phyloP scores from a whole-genome alignment of 2,797 vertebrate species.

The Meriones psammophilus region DNA sequence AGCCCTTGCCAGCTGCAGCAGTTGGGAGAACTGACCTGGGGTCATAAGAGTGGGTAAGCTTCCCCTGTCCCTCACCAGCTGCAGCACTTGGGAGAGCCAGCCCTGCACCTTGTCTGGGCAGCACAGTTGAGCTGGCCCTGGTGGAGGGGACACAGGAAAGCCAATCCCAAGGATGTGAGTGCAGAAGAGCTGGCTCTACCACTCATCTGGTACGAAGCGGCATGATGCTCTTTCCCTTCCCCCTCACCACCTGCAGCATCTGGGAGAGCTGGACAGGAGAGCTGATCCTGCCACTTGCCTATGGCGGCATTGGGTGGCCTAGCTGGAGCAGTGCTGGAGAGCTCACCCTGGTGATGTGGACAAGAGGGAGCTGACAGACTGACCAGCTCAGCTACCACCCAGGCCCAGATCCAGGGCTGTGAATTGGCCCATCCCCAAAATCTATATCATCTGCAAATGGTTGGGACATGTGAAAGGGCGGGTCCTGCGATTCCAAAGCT shows the following conservation, averaged over 20 bases:
- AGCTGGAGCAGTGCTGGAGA: background rate
- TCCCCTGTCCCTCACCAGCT: background rate
- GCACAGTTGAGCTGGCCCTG: background rate
- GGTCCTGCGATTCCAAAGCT: background rate
- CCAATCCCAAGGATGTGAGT: background rate
- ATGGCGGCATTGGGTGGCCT: no score
- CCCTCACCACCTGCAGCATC: background rate
- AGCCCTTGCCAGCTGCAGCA: background rate
- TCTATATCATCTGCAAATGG: background rate
- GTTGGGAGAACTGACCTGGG: background rate
- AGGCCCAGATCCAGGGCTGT: background rate
- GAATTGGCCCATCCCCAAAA: background rate
- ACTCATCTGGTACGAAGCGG: background rate
- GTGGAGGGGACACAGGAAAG: background rate
- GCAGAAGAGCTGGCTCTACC: background rate
- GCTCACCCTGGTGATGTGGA: background rate
- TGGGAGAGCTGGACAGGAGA: background rate
- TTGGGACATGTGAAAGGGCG: background rate
- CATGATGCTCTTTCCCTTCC: background rate
- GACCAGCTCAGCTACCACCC: background rate
- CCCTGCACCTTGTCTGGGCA: background rate
- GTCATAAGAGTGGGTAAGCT: background rate
- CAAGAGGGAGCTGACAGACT: background rate
- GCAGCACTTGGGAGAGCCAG: background rate
- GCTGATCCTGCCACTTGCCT: background rate